phyloP scores from a whole-genome alignment of 2,888 invertebrate species.

The Thumatha senex region DNA sequence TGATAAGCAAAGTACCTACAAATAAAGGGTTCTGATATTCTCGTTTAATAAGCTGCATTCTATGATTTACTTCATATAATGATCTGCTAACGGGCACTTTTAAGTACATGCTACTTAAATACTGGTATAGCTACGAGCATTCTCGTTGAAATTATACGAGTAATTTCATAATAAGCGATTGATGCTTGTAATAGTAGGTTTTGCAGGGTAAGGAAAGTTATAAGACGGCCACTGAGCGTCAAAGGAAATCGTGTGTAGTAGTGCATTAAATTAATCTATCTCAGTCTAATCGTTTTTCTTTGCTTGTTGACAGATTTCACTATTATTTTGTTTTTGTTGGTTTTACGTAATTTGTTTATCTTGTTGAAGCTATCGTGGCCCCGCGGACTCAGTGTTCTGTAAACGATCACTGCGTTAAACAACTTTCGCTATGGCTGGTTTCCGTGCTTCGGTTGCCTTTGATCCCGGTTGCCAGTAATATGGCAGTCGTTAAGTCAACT shows the following conservation, averaged over 20 bases:
- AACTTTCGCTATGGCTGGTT: too few species aligned
- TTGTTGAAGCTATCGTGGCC: too few species aligned
- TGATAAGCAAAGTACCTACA: too few species aligned
- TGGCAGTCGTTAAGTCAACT: too few species aligned
- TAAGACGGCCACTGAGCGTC: slow-evolving; percentile 45
- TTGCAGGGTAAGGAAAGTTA: slow-evolving; percentile 52
- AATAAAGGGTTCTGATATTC: too few species aligned
- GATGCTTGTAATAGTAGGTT: slow-evolving; percentile 22
- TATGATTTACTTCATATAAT: background rate
- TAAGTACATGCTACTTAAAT: background rate
- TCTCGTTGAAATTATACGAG: background rate
- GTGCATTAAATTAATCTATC: slow-evolving; percentile 56
- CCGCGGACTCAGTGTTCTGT: too few species aligned
- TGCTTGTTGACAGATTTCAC: slow-evolving; percentile 42
- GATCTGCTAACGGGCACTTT: background rate
- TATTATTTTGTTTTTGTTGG: slow-evolving; percentile 25
- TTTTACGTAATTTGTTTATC: slow-evolving; percentile 19
- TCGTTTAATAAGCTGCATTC: too few species aligned
- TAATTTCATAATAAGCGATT: slow-evolving; percentile 2
- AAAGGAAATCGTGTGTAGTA: slow-evolving; percentile 58
- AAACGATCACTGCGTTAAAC: too few species aligned
- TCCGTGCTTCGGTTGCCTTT: too few species aligned
- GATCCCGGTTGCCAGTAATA: too few species aligned
- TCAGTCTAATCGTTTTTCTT: slow-evolving; percentile 43
- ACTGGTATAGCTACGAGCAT: background rate